Evolutionary conservation across 2,888 invertebrate genomes (phyloP).

Genomic region (Phyllotreta cruciferae): DNA sequence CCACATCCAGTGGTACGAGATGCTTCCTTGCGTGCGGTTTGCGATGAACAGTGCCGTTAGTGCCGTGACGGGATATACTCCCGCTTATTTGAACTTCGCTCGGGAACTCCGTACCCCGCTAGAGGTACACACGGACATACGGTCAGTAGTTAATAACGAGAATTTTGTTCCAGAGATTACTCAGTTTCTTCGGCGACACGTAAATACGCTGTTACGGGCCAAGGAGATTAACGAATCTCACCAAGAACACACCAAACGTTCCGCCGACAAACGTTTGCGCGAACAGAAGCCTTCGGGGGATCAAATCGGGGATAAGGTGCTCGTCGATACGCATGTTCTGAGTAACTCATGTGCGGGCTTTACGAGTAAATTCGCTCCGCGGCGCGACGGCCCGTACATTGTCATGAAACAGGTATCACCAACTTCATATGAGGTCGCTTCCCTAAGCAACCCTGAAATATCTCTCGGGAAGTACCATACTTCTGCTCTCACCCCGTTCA

Average conservation of each 20-base stretch:
- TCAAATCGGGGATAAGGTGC: no score
- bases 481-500: no score
- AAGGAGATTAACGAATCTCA: constrained; percentile 25
- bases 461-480: no score
- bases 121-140: constrained; percentile 34
- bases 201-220: constrained; percentile 14
- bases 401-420: no score
- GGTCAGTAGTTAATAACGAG: constrained; percentile 24
- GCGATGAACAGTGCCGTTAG: constrained; percentile 51
- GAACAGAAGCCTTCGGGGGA: no score
- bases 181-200: constrained; percentile 22
- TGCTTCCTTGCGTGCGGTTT: constrained; percentile 45
- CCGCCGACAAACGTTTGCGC: constrained; percentile 41
- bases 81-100: constrained; percentile 47
- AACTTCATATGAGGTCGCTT: no score
- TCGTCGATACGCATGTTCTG: no score
- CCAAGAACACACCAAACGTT: constrained; percentile 27
- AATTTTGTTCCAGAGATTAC: constrained; percentile 31
- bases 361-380: no score
- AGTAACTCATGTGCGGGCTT: no score
- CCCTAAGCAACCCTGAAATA: no score
- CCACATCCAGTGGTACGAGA: constrained; percentile 46
- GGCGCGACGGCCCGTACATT: no score
- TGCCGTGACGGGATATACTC: constrained; percentile 41
- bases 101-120: constrained; percentile 45